These are phyloP conservation scores for Accipiter cooperii DNA, from an alignment of 2,113 vertebrate genomes.

Conservation along the genomic window DNA sequence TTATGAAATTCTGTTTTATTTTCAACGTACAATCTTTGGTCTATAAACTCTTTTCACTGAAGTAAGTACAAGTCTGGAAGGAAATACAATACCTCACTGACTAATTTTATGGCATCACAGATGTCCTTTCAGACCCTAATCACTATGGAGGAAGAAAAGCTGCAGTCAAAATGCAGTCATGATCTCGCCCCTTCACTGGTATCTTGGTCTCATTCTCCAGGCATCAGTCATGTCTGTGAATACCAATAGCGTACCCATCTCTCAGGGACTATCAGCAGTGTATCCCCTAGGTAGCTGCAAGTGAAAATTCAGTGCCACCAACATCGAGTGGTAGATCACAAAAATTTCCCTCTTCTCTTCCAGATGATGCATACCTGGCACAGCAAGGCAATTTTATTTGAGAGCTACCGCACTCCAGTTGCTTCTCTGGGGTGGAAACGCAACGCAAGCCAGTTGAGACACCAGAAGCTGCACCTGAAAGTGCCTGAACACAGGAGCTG, in stretches of 20 bases:
- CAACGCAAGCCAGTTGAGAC: not conserved
- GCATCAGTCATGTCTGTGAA: not conserved
- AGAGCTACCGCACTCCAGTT: not conserved
- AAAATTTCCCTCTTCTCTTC: not conserved
- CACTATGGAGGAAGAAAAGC: not conserved
- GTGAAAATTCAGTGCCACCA: not conserved
- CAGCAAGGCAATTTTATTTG: not conserved
- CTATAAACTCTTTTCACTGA: not conserved
- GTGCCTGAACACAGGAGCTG: not conserved
- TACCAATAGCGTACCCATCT: not conserved
- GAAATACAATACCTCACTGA: not conserved
- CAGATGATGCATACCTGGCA: not conserved
- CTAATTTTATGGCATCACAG: not conserved
- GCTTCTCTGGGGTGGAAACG: not conserved
- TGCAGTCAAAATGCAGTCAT: not conserved
- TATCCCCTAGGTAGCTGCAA: not conserved
- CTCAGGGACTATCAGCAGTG: accelerated
- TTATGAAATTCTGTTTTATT: not conserved
- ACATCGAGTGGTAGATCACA: not conserved
- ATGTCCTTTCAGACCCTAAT: not conserved
- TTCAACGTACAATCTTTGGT: not conserved
- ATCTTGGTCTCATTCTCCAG: not conserved
- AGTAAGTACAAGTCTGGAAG: not conserved
- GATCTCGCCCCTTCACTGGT: not conserved
- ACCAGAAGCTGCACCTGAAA: not conserved